A percentile compares a stretch with the other conserved stretches of the same genome.
Evolutionary conservation across 2,888 invertebrate genomes (phyloP).

Genomic region (Epicampocera succincta): DNA sequence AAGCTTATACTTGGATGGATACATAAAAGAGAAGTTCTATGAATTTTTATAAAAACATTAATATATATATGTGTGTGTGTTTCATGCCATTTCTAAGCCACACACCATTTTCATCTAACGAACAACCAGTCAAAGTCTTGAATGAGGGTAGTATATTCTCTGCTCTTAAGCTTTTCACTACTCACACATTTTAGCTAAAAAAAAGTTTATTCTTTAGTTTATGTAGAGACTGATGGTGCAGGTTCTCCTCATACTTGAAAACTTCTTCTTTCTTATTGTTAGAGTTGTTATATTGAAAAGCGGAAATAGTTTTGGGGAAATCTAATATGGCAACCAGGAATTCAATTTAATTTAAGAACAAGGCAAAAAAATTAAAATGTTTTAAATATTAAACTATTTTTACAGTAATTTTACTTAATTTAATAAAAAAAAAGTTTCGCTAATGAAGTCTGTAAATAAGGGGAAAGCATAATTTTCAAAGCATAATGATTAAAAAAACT

Average conservation of each 20-base stretch:
- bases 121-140: conserved; percentile 65
- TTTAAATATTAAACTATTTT: neutral
- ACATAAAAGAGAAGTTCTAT: conserved; percentile 43
- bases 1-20: conserved; percentile 54
- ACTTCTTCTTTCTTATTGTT: conserved; percentile 29
- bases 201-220: conserved; percentile 35
- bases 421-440: neutral
- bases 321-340: conserved; percentile 68
- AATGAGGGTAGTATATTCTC: conserved; percentile 54
- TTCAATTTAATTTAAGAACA: conserved; percentile 23
- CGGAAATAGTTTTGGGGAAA: conserved; percentile 65
- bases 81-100: conserved; percentile 65
- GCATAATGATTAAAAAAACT: no score
- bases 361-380: neutral
- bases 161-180: conserved; percentile 29
- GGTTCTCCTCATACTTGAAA: conserved; percentile 61
- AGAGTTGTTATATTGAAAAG: conserved; percentile 26
- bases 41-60: conserved; percentile 17
- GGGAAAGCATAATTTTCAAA: no score
- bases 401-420: no score
- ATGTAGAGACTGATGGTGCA: conserved; percentile 19
- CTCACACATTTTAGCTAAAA: conserved; percentile 31
- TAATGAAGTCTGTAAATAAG: no score
- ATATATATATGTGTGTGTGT: conserved; percentile 1
- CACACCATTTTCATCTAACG: conserved; percentile 68